Percentiles rank a stretch among this genome's conserved stretches.
phyloP scores from a whole-genome alignment of 2,888 invertebrate species.

The Ferdinandea cuprea region DNA sequence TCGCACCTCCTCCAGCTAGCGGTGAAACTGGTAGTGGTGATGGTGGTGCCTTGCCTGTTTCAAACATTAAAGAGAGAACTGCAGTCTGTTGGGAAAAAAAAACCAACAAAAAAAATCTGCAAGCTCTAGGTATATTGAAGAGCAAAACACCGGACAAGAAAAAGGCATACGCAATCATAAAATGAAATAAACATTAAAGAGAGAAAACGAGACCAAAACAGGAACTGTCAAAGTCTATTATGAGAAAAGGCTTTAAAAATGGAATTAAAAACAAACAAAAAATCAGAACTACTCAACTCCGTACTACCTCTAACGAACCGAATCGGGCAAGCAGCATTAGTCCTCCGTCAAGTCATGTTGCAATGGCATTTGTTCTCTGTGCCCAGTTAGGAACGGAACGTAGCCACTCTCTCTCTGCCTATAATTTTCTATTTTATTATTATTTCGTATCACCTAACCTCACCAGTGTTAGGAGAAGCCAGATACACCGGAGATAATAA shows the following conservation, averaged over 20 bases:
- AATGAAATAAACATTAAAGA: slow-evolving; percentile 49
- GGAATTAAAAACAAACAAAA: slow-evolving; percentile 28
- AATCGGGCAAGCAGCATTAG: slow-evolving; percentile 33
- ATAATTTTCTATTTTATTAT: slow-evolving; percentile 70
- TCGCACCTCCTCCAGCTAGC: no score
- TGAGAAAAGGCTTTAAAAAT: slow-evolving; percentile 65
- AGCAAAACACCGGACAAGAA: slow-evolving; percentile 57
- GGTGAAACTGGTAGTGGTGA: not conserved
- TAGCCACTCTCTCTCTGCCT: slow-evolving; percentile 47
- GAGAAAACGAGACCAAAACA: slow-evolving; percentile 72
- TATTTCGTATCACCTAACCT: slow-evolving; percentile 66
- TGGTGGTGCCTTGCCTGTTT: slow-evolving; percentile 10
- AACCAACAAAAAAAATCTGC: slow-evolving; percentile 25
- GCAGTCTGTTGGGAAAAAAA: slow-evolving; percentile 36
- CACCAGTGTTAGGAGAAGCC: no score
- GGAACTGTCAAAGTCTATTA: slow-evolving; percentile 71
- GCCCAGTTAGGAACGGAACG: slow-evolving; percentile 53
- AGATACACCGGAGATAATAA: slow-evolving; percentile 64
- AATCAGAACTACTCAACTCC: slow-evolving; percentile 28
- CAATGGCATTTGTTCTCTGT: slow-evolving; percentile 64
- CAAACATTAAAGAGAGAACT: slow-evolving; percentile 64
- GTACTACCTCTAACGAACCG: slow-evolving; percentile 23
- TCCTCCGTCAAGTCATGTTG: slow-evolving; percentile 61
- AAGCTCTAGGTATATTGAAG: slow-evolving; percentile 16
- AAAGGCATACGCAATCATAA: slow-evolving; percentile 34